Evolutionary conservation across 2,113 vertebrate genomes (phyloP), one percentile per base, ranked within the genome.

Genomic region (Chaetorhynchus papuensis): DNA sequence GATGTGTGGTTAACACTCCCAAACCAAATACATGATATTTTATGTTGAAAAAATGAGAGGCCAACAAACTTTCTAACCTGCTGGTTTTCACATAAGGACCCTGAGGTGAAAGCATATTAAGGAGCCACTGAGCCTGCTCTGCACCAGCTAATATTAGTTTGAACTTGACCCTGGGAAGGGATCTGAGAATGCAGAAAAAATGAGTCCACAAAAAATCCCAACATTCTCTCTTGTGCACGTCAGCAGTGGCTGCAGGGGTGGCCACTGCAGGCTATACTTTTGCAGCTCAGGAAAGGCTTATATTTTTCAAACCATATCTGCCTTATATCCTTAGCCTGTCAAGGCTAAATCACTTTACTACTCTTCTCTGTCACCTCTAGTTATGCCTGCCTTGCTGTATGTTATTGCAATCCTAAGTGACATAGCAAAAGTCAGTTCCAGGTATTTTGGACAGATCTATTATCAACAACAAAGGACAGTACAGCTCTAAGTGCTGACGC

Each of bases 361-460:
- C 65, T 81, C 26, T 63, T 71, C 68, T 61, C 79, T 95, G 72
- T 65, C 63, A 92, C 56, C 52, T 89, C 50, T 74, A 59, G 86
- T 87, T 94, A 72, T 44, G 45, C 78, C 66, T 85, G 76, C 90
- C 52, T 65, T 66, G 11, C 45, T 83, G 41, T 27, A 41, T 57
- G 81, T 41, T 50, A 91, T 6, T 87, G 68, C 39, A 90, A 79
- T 39, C 84, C 69, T 80, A 65, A 94, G 75, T 37, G 52, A 92
- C 60, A 93, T 2, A 22, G 81, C 17, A 83, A 9, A 61, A 95
- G 54, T 60, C 65, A 96, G 0, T 44, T 78, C 44, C 70, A 92
- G 71, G 20, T 93, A 65, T 74, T 95, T 96, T 9, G 60, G 86
- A 94, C 93, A 86, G 78, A 86, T 89, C 27, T 88, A 33, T 90